Base-by-base conservation (phyloP, 2,113 vertebrate species). In the Pedetes capensis region DNA sequence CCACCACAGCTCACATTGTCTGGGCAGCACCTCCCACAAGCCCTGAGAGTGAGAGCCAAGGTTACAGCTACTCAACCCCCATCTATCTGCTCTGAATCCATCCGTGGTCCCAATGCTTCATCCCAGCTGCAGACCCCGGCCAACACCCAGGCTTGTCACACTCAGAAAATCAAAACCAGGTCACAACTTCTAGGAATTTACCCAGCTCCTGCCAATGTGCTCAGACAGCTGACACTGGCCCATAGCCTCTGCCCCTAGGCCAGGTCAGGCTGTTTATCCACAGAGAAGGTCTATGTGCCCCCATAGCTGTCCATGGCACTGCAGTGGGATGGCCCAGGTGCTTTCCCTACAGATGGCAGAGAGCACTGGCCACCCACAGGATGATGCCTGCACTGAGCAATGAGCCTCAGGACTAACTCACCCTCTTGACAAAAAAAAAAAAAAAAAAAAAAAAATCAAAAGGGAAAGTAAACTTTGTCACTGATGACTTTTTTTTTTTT, bases 61-160 rank as follows among this genome's bases (percentile, higher is more conserved):
- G 47, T 82, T 25, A 63, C n/a, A 63, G 18, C 23, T 29, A 11
- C 34, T 39, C 44, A 8, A 53, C 39, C 9, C 2, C 27, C 12
- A 3, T 63, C 91, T 66, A 25, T 39, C 34, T 10, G 23, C 9
- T 76, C 42, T 25, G 53, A 27, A 94, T 95, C 57, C 84, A 20
- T 57, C 81, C 12, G 68, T 72, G 97, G 97, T 96, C 95, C 76
- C 39, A 92, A 17, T 17, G 72, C 78, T 49, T 98, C 97, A 18
- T 96, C 71, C 17, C 93, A 99, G 53, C 59, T 97, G 64, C 98
- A 98, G 78, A 99, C 98, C 3, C 97, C 99, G 89, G 72, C 98
- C 76, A 98, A 97, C 82, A 99, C 98, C 98, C 63, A 95, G 63
- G 23, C 97, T 99, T 72, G 98, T 98, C 82, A 96, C 97, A 37